Conservation (phyloP, 2,888 invertebrate genomes). For the Pherbina coryleti region DNA sequence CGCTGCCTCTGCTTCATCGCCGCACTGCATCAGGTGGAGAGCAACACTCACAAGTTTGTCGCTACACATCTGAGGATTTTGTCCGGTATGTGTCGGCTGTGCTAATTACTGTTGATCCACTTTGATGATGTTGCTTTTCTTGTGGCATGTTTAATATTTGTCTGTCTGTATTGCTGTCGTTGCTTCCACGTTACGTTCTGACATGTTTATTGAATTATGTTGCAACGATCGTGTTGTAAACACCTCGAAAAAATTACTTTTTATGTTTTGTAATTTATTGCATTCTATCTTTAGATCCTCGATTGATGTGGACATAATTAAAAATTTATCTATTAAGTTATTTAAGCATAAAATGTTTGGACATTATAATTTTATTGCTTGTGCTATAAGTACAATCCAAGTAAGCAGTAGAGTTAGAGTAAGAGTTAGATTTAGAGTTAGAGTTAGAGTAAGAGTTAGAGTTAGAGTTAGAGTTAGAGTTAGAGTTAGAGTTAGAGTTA, state of each 20-base stretch:
- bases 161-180: neutral
- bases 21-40: neutral
- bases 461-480: no score
- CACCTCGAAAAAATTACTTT: neutral
- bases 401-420: no score
- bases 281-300: neutral
- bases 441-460: no score
- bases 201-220: constrained; percentile 28
- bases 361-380: no score
- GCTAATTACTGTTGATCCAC: constrained; percentile 21
- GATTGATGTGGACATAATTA: neutral
- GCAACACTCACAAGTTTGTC: neutral
- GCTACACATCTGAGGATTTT: constrained; percentile 12
- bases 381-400: no score
- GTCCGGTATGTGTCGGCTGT: neutral
- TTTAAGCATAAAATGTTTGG: no score
- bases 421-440: no score
- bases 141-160: neutral
- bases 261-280: neutral
- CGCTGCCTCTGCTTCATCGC: neutral
- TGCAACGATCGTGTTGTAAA: constrained; percentile 5
- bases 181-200: constrained; percentile 32
- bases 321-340: no score
- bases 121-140: constrained; percentile 15
- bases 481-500: no score